A percentile compares a stretch with the other conserved stretches of the same genome.
These are phyloP conservation scores for Tetramorium bicarinatum DNA, from an alignment of 2,888 invertebrate species.

Conservation along the genomic window DNA sequence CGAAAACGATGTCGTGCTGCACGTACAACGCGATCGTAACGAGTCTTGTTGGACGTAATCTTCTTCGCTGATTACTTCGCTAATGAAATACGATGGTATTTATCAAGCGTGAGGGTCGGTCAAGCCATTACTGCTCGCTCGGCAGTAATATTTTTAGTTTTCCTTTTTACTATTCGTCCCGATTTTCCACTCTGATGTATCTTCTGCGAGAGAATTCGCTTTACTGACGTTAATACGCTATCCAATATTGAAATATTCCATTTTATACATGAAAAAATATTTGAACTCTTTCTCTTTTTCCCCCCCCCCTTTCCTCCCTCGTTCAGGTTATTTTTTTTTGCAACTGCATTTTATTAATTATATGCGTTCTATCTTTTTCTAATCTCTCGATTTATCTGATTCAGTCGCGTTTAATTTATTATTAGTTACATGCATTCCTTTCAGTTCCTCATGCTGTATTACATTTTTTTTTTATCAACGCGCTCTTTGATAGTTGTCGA, in stretches of 20 bases:
- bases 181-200: conserved; percentile 21
- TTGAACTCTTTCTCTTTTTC: not conserved
- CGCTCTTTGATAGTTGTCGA: not conserved
- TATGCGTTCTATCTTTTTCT: not conserved
- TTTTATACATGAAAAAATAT: not conserved
- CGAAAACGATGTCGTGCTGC: conserved; percentile 49
- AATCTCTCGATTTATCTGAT: not conserved
- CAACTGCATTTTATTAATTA: conserved; percentile 17
- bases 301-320: too few species aligned
- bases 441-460: not conserved
- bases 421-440: not conserved
- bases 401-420: conserved; percentile 9
- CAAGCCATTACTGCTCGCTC: conserved; percentile 12
- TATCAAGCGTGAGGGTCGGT: conserved; percentile 35
- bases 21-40: conserved; percentile 52
- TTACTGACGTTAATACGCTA: conserved; percentile 12
- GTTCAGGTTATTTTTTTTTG: conserved; percentile 17
- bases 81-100: conserved; percentile 42
- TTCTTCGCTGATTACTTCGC: conserved; percentile 48
- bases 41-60: conserved; percentile 58
- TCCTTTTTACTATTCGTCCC: not conserved
- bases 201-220: conserved; percentile 32
- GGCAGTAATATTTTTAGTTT: not conserved
- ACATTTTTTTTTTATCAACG: not conserved
- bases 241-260: conserved; percentile 38